A percentile compares a stretch with the other conserved stretches of the same genome.
Evolutionary conservation across 2,113 vertebrate species (phyloP).

Genomic region (Indicator indicator): DNA sequence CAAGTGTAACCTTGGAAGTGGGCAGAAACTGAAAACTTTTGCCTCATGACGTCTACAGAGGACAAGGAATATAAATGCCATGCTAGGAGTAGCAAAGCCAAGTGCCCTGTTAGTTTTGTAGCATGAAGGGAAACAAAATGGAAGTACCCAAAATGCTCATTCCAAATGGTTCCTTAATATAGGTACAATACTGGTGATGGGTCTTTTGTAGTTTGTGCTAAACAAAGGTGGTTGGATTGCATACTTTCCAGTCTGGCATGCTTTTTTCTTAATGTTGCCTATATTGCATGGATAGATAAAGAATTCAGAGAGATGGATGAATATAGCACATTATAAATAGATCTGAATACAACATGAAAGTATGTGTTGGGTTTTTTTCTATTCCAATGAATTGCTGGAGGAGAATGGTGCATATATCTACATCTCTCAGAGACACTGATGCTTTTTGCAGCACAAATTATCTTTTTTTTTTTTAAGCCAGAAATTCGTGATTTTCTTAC

Average conservation of each 20-base stretch:
- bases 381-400: not conserved
- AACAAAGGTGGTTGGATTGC: slow-evolving; percentile 70
- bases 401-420: not conserved
- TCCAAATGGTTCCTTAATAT: slow-evolving; percentile 78
- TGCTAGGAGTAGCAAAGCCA: not conserved
- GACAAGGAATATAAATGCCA: not conserved
- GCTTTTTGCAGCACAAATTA: not conserved
- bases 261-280: slow-evolving; percentile 53
- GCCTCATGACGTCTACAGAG: not conserved
- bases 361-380: not conserved
- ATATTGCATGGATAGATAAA: slow-evolving; percentile 71
- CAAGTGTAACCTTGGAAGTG: not conserved
- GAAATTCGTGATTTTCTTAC: not conserved
- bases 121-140: not conserved
- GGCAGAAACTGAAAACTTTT: not conserved
- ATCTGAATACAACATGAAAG: slow-evolving; percentile 66
- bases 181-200: slow-evolving; percentile 72
- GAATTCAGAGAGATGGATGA: slow-evolving; percentile 32
- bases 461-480: not conserved
- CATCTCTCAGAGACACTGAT: not conserved
- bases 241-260: slow-evolving; percentile 74
- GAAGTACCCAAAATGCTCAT: slow-evolving; percentile 69
- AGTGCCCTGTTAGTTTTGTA: not conserved
- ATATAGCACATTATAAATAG: slow-evolving; percentile 62
- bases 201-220: slow-evolving; percentile 58